phyloP scores from a whole-genome alignment of 1,140 invertebrate species.

The Temnothorax curvispinosus region DNA sequence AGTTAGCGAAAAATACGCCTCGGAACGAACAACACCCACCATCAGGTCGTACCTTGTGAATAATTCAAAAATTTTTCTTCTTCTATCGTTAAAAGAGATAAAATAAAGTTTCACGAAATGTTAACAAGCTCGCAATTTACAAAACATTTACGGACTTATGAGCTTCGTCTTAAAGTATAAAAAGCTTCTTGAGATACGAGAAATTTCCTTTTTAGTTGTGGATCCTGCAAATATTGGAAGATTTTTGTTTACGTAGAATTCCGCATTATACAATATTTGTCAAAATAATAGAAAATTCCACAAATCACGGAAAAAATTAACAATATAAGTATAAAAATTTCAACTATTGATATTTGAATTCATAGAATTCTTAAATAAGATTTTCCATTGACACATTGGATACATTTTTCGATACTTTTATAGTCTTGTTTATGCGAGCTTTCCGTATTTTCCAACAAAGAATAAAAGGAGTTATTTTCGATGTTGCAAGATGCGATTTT shows the following conservation, averaged over 20 bases:
- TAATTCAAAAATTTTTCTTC: slow-evolving; percentile 11
- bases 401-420: not conserved
- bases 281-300: not conserved
- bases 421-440: not conserved
- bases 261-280: not conserved
- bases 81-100: not conserved
- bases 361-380: not conserved
- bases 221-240: not conserved
- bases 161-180: not conserved
- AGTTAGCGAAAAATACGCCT: slow-evolving; percentile 95
- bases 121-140: not conserved
- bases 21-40: slow-evolving; percentile 95
- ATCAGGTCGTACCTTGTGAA: slow-evolving; percentile 94
- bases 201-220: not conserved
- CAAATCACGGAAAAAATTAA: not conserved
- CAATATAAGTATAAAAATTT: not conserved
- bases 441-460: slow-evolving; percentile 12
- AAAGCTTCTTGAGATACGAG: not conserved
- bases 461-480: not conserved
- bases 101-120: slow-evolving; percentile 1
- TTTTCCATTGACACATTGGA: not conserved
- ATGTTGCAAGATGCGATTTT: slow-evolving; percentile 23
- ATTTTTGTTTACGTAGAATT: not conserved
- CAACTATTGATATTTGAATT: not conserved
- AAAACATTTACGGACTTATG: not conserved